Evolutionary conservation across 2,797 vertebrate genomes (phyloP), one percentile per base, ranked within the genome.

Genomic region (Enteromius viviparus): DNA sequence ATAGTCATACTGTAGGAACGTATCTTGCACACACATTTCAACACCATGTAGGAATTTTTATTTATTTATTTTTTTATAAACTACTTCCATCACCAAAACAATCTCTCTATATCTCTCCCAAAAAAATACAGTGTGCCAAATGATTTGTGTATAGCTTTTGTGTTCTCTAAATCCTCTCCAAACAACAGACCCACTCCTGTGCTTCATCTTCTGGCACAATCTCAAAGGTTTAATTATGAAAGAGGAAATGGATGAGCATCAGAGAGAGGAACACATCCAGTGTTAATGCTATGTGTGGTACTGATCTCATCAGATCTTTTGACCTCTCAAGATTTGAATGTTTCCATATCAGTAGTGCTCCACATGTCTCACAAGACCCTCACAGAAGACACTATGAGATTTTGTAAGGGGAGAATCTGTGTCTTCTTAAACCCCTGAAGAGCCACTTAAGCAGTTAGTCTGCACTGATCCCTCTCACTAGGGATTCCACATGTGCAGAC

Each of bases 1-100:
- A 91, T 90, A 89, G 90, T 92, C 92, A 90, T 92, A 93, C 92
- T 91, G 88, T 92, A 91, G 89, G 90, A 89, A 84, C n/a, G 86
- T 84, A 85, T 88, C 91, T 87, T 85, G 78, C 72, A 89, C 83
- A 90, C 90, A 45, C 87, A 84, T 87, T 88, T 91, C 88, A 88
- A 90, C n/a, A 82, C 76, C 45, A 80, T 49, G 26, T 17, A 6
- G 49, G 29, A 10, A 5, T 72, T 80, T 80, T 45, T 45, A 10
- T 45, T 34, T 34, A 40, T 42, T 42, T 42, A 8, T 42, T 42
- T 42, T 49, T 81, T 76, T 49, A 26, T 40, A 65, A 75, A 76
- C 45, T 82, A 82, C 51, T 75, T 75, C 47, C 60, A 81, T 53
- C 69, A 37, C 23, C 14, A 51, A 51, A 76, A 65, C n/a, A 74